Evolutionary conservation across 92 coral and sea anemone species (phyloP), one percentile per base, ranked within the genome.

Genomic region (Zoanthus gigantus): DNA sequence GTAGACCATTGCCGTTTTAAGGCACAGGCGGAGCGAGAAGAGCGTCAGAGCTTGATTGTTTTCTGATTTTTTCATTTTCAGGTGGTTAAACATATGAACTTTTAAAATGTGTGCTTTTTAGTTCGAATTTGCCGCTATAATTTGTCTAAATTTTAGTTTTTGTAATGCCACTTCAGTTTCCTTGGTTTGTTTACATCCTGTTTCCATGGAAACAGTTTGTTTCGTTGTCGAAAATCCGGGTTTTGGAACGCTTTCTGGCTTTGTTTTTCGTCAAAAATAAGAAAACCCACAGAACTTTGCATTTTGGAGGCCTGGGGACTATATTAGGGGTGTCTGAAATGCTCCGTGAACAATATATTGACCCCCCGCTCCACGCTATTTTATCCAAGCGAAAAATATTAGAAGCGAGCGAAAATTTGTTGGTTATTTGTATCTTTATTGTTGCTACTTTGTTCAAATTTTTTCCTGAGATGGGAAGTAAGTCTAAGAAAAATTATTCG

Each of bases 291-390:
- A 44, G n/a, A 44, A 32, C 2, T 44, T 72, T 72, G 77, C 7
- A 34, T 72, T 44, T 72, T 72, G 77, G 77, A 72, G 77, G 77
- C 77, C 77, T 72, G 77, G 77, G 45, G 77, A 72, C 52, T 34
- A 72, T 18, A 31, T 34, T 72, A 72, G 77, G 77, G 77, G 77
- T 42, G 77, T 45, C 28, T 32, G 77, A 72, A 72, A 34, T 72
- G 77, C 52, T 32, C 77, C 45, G 77, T n/a, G 77, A 72, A 0
- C 52, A 72, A 72, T 72, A 72, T 14, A 72, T 42, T 72, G 52
- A 72, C 18, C 77, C 77, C 77, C 77, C 54, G 77, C 16, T 72
- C 77, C 5, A 72, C 45, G 77, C 9, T 34, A 17, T 14, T 72
- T 15, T 16, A 42, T 14, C 77, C 37, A 15, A 72, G 77, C 77